A percentile compares a stretch with the other conserved stretches of the same genome.
phyloP scores from a whole-genome alignment of 2,888 invertebrate species.

The Lasioglossum oenotherae region DNA sequence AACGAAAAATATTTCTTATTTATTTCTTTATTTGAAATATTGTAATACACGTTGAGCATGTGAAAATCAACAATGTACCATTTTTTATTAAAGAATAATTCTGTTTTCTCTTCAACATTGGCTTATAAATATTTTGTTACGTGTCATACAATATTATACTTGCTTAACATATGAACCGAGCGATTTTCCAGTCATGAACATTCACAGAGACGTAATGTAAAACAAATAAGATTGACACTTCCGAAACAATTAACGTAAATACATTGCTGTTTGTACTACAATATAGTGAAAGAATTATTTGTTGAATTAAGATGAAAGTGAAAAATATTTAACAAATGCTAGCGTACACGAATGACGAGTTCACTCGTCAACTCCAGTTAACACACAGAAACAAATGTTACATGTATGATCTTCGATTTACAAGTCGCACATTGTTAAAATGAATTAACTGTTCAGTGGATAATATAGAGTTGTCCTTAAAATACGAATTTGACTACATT shows the following conservation, averaged over 20 bases:
- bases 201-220: not conserved
- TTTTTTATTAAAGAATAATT: conserved; percentile 5
- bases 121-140: not conserved
- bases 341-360: not conserved
- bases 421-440: not conserved
- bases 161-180: not conserved
- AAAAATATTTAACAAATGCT: not conserved
- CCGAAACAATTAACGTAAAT: too few species aligned
- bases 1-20: conserved; percentile 1
- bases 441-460: not conserved
- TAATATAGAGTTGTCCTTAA: not conserved
- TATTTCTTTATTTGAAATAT: not conserved
- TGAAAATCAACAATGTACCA: not conserved
- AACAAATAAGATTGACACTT: too few species aligned
- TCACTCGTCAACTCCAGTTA: too few species aligned
- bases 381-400: not conserved
- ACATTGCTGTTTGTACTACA: not conserved
- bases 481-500: not conserved
- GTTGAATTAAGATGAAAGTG: not conserved
- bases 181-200: not conserved
- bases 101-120: not conserved
- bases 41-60: not conserved
- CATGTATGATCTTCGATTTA: not conserved
- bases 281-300: not conserved
- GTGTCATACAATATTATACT: not conserved